Evolutionary conservation across 64 coral and sea anemone species (phyloP).

Genomic region (Pocillopora verrucosa): DNA sequence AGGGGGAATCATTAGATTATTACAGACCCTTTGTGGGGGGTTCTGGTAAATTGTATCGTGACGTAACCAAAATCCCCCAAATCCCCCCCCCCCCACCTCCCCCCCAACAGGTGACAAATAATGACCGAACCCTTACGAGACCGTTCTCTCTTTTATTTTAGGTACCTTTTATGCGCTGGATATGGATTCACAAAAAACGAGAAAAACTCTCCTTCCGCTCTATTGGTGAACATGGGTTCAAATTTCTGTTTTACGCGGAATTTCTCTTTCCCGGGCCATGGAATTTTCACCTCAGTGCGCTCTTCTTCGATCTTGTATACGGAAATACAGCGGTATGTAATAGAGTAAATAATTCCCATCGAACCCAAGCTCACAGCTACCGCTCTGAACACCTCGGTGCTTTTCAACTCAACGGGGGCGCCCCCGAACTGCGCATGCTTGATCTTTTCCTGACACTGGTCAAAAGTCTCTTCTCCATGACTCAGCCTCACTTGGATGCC

Average conservation of each 20-base stretch:
- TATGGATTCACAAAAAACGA: conserved; percentile 80
- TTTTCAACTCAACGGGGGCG: conserved; percentile 26
- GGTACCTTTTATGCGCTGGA: conserved; percentile 39
- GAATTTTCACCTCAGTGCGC: conserved; percentile 19
- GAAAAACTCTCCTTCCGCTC: conserved; percentile 54
- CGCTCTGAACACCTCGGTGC: conserved; percentile 32
- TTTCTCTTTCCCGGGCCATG: conserved; percentile 38
- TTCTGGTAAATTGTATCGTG: too few relatives aligned
- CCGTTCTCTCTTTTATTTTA: too few relatives aligned
- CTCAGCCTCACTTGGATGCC: conserved; percentile 45
- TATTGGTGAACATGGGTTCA: conserved; percentile 23
- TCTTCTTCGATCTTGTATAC: conserved; percentile 68
- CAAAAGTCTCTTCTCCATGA: conserved; percentile 40
- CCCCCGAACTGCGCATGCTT: conserved; percentile 1
- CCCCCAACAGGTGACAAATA: too few relatives aligned
- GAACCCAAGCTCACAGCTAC: conserved; percentile 40
- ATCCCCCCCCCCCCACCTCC: too few relatives aligned
- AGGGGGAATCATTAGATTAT: too few relatives aligned
- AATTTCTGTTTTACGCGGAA: conserved; percentile 36
- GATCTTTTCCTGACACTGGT: conserved; percentile 47
- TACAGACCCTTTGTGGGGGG: too few relatives aligned
- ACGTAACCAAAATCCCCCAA: too few relatives aligned
- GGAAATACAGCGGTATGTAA: conserved; percentile 69
- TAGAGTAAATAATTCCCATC: conserved; percentile 44
- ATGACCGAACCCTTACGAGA: too few relatives aligned